Evolutionary conservation across 2,888 invertebrate genomes (phyloP).

Genomic region (Parnassius apollo): DNA sequence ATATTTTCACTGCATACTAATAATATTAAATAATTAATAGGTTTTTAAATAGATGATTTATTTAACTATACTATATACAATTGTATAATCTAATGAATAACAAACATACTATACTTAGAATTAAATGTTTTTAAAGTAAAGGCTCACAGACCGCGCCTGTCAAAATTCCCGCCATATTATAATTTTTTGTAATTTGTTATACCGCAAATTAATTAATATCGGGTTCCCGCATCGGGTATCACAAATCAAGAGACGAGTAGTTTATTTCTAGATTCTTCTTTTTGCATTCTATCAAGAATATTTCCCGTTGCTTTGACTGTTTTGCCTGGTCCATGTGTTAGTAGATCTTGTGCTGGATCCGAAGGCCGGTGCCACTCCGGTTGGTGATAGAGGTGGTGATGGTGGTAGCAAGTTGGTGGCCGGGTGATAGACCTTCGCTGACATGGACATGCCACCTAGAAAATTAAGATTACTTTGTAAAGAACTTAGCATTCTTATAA

Average conservation of each 20-base stretch:
- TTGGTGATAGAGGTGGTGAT: slow-evolving; percentile 57
- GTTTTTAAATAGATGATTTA: too few relatives aligned
- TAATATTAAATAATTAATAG: too few relatives aligned
- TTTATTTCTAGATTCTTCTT: not conserved
- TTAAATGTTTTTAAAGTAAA: too few relatives aligned
- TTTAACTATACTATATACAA: too few relatives aligned
- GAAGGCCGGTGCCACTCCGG: slow-evolving; percentile 48
- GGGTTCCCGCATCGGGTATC: not conserved
- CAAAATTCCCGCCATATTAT: slow-evolving; percentile 11
- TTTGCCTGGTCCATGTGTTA: slow-evolving; percentile 54
- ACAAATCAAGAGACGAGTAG: slow-evolving; percentile 4
- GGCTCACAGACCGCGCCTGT: not conserved
- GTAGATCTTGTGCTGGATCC: slow-evolving; percentile 34
- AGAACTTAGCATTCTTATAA: too few relatives aligned
- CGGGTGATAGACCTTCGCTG: slow-evolving; percentile 68
- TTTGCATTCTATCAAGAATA: slow-evolving; percentile 46
- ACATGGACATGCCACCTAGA: slow-evolving; percentile 57
- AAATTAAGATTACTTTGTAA: not conserved
- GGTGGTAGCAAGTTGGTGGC: slow-evolving; percentile 69
- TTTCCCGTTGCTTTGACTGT: slow-evolving; percentile 54
- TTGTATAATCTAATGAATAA: too few relatives aligned
- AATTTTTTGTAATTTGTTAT: not conserved
- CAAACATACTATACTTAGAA: too few relatives aligned
- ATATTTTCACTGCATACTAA: too few relatives aligned
- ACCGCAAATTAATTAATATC: not conserved